Evolutionary conservation across 1,140 invertebrate species (phyloP).

Genomic region (Drusus annulatus): DNA sequence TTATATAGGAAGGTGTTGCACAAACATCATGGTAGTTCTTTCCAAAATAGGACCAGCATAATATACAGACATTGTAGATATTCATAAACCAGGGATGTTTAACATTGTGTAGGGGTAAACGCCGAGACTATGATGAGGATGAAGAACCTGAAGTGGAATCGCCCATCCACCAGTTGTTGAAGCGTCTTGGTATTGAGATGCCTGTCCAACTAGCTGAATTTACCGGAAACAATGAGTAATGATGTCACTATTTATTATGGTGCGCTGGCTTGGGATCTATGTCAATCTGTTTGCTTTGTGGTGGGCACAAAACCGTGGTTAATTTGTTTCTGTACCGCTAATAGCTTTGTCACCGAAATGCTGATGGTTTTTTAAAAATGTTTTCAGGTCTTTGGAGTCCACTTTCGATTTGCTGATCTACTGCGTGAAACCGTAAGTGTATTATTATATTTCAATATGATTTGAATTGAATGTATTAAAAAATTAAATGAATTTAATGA

Average conservation of each 20-base stretch:
- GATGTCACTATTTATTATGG: slow-evolving; percentile 48
- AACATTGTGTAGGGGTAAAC: slow-evolving; percentile 54
- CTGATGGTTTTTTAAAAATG: slow-evolving; percentile 16
- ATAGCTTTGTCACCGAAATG: too few relatives aligned
- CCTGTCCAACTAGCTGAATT: slow-evolving; percentile 13
- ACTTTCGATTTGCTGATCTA: slow-evolving; percentile 70
- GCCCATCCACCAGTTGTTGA: slow-evolving; percentile 43
- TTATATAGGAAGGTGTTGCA: too few relatives aligned
- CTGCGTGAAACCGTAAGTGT: slow-evolving; percentile 71
- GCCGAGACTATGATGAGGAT: slow-evolving; percentile 39
- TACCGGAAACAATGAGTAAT: slow-evolving; percentile 40
- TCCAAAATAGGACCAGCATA: background rate
- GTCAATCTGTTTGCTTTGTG: slow-evolving; percentile 50
- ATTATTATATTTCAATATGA: background rate
- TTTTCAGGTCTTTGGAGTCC: slow-evolving; percentile 68
- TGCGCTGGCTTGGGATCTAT: slow-evolving; percentile 50
- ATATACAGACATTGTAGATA: slow-evolving; percentile 10
- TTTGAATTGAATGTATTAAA: too few relatives aligned
- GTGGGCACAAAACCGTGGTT: slow-evolving; percentile 14
- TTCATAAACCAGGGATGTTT: slow-evolving; percentile 35
- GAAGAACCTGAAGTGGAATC: slow-evolving; percentile 1
- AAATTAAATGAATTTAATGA: too few relatives aligned
- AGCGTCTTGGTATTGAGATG: slow-evolving; percentile 41
- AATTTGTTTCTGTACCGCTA: too few relatives aligned
- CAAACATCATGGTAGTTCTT: too few relatives aligned